Evolutionary conservation across 2,797 vertebrate species (phyloP).

Genomic region (Melanotaenia trifasciata): DNA sequence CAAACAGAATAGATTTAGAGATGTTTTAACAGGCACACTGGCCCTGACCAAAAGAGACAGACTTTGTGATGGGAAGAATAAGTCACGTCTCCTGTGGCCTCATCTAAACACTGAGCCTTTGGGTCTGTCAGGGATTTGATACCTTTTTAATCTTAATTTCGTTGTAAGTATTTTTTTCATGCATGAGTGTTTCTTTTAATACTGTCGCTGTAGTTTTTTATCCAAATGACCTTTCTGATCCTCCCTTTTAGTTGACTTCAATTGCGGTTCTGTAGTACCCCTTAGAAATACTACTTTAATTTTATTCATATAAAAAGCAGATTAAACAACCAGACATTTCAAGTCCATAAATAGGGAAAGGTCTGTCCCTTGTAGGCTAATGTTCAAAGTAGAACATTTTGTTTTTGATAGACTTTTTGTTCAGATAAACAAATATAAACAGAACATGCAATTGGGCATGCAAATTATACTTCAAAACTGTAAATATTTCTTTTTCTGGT

Average conservation of each 20-base stretch:
- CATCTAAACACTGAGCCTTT: not conserved
- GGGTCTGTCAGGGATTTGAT: constrained; percentile 3
- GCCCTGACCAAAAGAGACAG: not conserved
- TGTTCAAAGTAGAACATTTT: constrained; percentile 28
- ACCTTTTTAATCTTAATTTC: not conserved
- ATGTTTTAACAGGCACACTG: not conserved
- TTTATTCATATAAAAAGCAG: constrained; percentile 45
- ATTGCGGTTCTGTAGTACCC: constrained; percentile 27
- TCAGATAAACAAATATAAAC: constrained; percentile 19
- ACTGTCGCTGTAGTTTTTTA: constrained; percentile 30
- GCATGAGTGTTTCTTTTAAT: constrained; percentile 22
- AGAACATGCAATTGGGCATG: not conserved
- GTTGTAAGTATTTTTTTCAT: not conserved
- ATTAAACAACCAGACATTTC: constrained; percentile 36
- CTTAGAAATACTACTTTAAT: constrained; percentile 46
- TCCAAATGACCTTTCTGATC: constrained; percentile 32
- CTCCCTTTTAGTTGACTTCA: constrained; percentile 15
- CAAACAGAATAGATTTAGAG: constrained; percentile 9
- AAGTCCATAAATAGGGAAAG: constrained; percentile 34
- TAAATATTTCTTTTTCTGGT: constrained; percentile 1
- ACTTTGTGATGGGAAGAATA: not conserved
- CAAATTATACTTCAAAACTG: not conserved
- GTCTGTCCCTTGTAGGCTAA: constrained; percentile 38
- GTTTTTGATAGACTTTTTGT: constrained; percentile 30
- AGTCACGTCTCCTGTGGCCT: not conserved